Evolutionary conservation across 2,888 invertebrate genomes (phyloP), one percentile per base, ranked within the genome.

Genomic region (Mythimna impura): DNA sequence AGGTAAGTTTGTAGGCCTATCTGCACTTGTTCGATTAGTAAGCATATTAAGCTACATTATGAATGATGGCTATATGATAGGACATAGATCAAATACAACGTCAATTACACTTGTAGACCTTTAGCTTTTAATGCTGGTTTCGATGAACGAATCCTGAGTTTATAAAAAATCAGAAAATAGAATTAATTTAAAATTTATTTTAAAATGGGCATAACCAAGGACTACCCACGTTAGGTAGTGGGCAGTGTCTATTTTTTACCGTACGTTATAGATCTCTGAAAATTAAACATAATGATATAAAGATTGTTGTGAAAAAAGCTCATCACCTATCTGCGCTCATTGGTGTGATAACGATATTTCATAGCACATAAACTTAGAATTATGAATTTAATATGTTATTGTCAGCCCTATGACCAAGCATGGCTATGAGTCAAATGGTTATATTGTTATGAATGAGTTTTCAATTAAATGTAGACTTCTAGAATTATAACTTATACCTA

Each of bases 221-320:
- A 40, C 7, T 36, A 25, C 58, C 4, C 43, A 60, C 17, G 47
- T 47, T 20, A 47, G 52, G 20, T 47, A 71, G 22, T 22, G 58
- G 80, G 80, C 80, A 80, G 84, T 80, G 81, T 61, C 1, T 22
- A 14, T 58, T 63, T n/a, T 69, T 60, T 65, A 64, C 14, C 80
- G 84, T 80, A 84, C 43, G 62, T 60, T 36, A 7, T 25, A n/a
- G 22, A 34, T 64, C 14, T 61, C n/a, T 63, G 20, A 14, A 3
- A 82, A 30, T 36, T 40, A 62, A 68, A 43, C 58, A 52, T 52
- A 10, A 9, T 6, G 1, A 22, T n/a, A 7, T 34, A n/a, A 22
- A 9, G 25, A 55, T 69, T 12, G 8, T 36, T 43, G 25, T 30
- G 10, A 9, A 61, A 36, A 25, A 43, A 30, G 58, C 20, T 34